Evolutionary conservation across 2,797 vertebrate species (phyloP).

Genomic region (Galaxias olidus): DNA sequence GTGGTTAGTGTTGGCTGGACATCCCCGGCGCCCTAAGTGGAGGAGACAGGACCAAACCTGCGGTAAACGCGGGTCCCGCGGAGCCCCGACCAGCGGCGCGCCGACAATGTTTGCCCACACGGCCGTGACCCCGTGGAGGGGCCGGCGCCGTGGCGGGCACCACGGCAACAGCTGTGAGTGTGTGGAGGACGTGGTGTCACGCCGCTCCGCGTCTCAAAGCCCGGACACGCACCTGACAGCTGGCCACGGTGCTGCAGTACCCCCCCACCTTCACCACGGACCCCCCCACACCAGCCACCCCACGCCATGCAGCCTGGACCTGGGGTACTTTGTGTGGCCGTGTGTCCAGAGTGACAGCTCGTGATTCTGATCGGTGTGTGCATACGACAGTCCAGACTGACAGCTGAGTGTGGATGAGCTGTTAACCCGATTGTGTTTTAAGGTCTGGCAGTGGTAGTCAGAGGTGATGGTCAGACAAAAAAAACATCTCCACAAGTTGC

Average conservation of each 20-base stretch:
- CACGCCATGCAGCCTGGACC: too few relatives aligned
- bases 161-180: slow-evolving; percentile 70
- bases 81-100: slow-evolving; percentile 65
- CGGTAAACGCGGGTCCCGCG: slow-evolving; percentile 59
- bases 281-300: too few relatives aligned
- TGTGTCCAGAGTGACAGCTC: not conserved
- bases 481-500: too few relatives aligned
- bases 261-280: not conserved
- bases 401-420: too few relatives aligned
- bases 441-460: too few relatives aligned
- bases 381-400: too few relatives aligned
- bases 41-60: slow-evolving; percentile 62
- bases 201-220: slow-evolving; percentile 57
- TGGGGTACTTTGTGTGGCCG: slow-evolving; percentile 15
- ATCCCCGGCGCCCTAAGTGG: slow-evolving; percentile 49
- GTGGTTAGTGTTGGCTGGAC: slow-evolving; percentile 37
- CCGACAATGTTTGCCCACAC: slow-evolving; percentile 74
- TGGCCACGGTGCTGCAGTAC: slow-evolving; percentile 30
- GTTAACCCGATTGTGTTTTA: too few relatives aligned
- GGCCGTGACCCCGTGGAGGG: slow-evolving; percentile 58
- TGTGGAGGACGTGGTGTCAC: slow-evolving; percentile 71
- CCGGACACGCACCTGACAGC: slow-evolving; percentile 62
- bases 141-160: slow-evolving; percentile 48
- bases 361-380: not conserved
- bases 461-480: too few relatives aligned